phyloP scores from a whole-genome alignment of 2,797 vertebrate genomes.

The Mionectes olivaceus region DNA sequence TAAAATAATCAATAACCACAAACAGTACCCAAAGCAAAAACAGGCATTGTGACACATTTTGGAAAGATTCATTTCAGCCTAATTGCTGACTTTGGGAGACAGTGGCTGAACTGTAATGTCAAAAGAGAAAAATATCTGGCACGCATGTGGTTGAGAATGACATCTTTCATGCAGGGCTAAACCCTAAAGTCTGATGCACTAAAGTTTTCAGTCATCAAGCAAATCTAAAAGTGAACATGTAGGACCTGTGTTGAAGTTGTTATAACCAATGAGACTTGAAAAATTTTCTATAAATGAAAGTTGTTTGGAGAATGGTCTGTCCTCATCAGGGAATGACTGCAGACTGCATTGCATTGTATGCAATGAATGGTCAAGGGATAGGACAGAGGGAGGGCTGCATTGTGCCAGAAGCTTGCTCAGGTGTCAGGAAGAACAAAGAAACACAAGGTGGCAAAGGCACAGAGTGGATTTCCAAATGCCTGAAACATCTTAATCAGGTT shows the following conservation, averaged over 20 bases:
- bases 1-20: not conserved
- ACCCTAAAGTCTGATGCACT: not conserved
- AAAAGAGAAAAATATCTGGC: not conserved
- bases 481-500: constrained; percentile 33
- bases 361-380: not conserved
- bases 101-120: not conserved
- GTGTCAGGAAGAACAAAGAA: not conserved
- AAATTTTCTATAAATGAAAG: not conserved
- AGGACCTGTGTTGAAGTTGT: not conserved
- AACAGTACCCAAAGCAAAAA: not conserved
- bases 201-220: not conserved
- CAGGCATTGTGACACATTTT: not conserved
- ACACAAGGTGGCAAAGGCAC: rapidly evolving
- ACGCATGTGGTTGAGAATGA: rapidly evolving
- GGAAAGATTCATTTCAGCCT: not conserved
- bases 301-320: not conserved
- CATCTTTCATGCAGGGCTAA: not conserved
- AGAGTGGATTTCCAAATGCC: not conserved
- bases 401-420: not conserved
- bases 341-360: not conserved
- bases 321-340: not conserved
- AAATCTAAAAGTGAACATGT: not conserved
- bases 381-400: not conserved
- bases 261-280: not conserved
- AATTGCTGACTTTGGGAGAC: not conserved